Evolutionary conservation across 2,113 vertebrate genomes (phyloP), one percentile per base, ranked within the genome.

Genomic region (Pionites leucogaster): DNA sequence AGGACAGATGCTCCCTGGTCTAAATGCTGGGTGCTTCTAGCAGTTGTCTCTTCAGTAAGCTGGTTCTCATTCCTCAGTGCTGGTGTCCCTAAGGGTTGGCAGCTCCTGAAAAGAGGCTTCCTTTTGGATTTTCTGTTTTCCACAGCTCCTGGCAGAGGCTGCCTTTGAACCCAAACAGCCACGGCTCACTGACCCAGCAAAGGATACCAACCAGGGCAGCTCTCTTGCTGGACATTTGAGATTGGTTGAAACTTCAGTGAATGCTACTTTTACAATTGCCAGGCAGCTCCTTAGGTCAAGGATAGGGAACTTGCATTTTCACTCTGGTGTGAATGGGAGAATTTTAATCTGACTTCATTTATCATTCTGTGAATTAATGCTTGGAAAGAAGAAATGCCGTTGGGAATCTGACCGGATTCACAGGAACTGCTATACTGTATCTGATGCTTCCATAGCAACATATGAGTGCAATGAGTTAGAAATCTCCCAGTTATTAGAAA

Each of bases 401-500:
- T 90, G 83, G 76, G 68, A 86, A 78, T 49, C 16, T 47, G 57
- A 11, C 37, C 2, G 17, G 35, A 69, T 82, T 88, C 47, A n/a
- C 9, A 57, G 65, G 52, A 60, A 22, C 37, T 39, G 75, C 65
- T 94, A 13, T 71, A 22, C 52, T 79, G 19, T 79, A 81, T 83
- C 70, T 82, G 78, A 72, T 22, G 93, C 88, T 95, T 44, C 93
- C 88, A 94, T 96, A 91, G 96, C 96, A 96, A 96, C 96, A 29
- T n/a, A 35, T 4, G n/a, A 94, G 72, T 22, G 46, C 64, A 50
- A 50, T 12, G 86, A 84, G 33, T 88, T 80, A 62, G 93, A 92
- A 86, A 68, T 68, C 72, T 88, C 65, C 59, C 18, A 50, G 76
- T 79, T 94, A 94, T 84, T 92, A 90, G 82, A 41, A 91, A 88